These are phyloP conservation scores for Drosophila seguyi DNA, from an alignment of 1,140 invertebrate species.

Conservation along the genomic window DNA sequence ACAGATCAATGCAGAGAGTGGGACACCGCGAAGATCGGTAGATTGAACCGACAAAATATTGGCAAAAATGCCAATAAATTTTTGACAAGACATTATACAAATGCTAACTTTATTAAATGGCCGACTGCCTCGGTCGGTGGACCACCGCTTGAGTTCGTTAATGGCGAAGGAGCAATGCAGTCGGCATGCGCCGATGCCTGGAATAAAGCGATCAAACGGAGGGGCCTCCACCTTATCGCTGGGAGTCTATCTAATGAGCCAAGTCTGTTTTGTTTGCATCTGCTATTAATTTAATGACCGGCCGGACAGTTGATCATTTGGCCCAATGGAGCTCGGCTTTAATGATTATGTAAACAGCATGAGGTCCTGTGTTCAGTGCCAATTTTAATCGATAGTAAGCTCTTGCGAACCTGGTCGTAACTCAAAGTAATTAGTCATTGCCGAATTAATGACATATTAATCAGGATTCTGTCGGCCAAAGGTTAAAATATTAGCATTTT, in stretches of 20 bases:
- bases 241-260: constrained; percentile 57
- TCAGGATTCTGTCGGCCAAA: constrained; percentile 3
- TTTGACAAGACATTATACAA: constrained; percentile 81
- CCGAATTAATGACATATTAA: constrained; percentile 34
- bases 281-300: constrained; percentile 65
- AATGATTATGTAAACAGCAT: constrained; percentile 55
- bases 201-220: constrained; percentile 57
- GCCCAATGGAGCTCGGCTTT: constrained; percentile 16
- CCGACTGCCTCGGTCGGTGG: constrained; percentile 3
- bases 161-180: constrained; percentile 43
- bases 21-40: constrained; percentile 32
- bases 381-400: constrained; percentile 35
- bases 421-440: constrained; percentile 73
- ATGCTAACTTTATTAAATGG: constrained; percentile 77
- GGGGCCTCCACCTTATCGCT: constrained; percentile 22
- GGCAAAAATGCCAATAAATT: constrained; percentile 77
- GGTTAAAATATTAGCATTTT: constrained; percentile 3
- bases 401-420: constrained; percentile 32
- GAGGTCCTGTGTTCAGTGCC: constrained; percentile 43
- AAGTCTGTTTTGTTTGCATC: constrained; percentile 21
- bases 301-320: constrained; percentile 59
- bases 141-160: constrained; percentile 65
- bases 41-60: constrained; percentile 52
- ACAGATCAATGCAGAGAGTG: constrained; percentile 40
- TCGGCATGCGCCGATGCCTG: constrained; percentile 42